Base-by-base conservation (phyloP, 2,797 vertebrate species). In the Adrianichthys oophorus region DNA sequence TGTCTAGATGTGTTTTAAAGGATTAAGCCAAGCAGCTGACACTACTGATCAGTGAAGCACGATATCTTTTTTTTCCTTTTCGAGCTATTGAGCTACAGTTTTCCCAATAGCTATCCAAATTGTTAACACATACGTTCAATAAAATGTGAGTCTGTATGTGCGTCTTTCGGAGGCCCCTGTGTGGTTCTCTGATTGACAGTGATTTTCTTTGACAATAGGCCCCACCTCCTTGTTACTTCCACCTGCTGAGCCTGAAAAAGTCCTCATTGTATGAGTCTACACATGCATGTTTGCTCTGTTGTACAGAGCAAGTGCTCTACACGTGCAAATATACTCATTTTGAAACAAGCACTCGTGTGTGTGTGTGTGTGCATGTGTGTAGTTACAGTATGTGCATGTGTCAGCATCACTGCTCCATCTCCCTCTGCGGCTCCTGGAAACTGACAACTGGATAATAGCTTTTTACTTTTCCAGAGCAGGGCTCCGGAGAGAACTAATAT, bases 381-480 rank as follows among this genome's bases (percentile, higher is more conserved):
- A 56, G 74, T 73, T 68, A 65, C 79, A 78, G 72, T 60, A 60
- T 80, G 80, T 68, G 81, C 52, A 70, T 75, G 84, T 87, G 80
- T 85, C 92, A 92, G 90, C 87, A 89, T 91, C 91, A 86, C 82
- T 87, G 91, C 90, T 92, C 92, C 90, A 87, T 89, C 87, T 87
- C 90, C 89, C 82, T 85, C 91, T 78, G 90, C 90, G 84, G 72
- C 89, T 90, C 82, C 87, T 89, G 83, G 78, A 90, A 92, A 86
- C 93, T 97, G 95, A 98, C 95, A 95, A 93, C 90, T 91, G 85
- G 92, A 94, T 96, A 97, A 96, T 96, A 95, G 95, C 94, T 95
- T 95, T 94, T 95, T 93, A 94, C 93, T 95, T 95, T 93, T 95
- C 94, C 91, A 92, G 93, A 93, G 94, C 93, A 93, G 92, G 92